Percentiles rank a stretch among this genome's conserved stretches.
Evolutionary conservation across 2,113 vertebrate species (phyloP).

Genomic region (Narcine bancroftii): DNA sequence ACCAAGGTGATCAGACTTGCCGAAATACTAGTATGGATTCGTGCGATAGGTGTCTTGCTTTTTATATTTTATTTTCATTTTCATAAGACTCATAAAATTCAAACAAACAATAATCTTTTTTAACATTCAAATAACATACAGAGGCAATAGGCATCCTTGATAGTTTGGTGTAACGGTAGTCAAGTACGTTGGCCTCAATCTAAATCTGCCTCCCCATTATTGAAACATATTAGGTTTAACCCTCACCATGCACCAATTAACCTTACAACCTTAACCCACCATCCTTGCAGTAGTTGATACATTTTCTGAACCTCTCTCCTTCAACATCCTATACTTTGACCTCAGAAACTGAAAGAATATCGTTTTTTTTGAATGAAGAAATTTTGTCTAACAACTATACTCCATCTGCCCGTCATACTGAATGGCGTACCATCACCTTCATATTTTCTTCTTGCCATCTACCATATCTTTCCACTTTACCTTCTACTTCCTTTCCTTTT

Average conservation of each 20-base stretch:
- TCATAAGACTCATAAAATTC: no score
- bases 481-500: neutral
- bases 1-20: no score
- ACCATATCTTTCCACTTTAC: neutral
- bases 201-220: neutral
- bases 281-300: no score
- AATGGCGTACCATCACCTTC: neutral
- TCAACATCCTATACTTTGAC: neutral
- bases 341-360: neutral
- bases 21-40: no score
- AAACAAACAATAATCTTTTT: no score
- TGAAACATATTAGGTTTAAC: neutral
- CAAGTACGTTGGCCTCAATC: no score
- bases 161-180: no score
- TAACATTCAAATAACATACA: no score
- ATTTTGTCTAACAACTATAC: neutral
- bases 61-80: no score
- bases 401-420: neutral
- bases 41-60: no score
- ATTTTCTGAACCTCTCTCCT: no score
- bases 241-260: neutral
- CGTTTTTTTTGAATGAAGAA: neutral
- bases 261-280: neutral
- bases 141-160: no score
- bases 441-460: neutral